Base-by-base conservation (phyloP, 2,797 vertebrate genomes). In the Atherinosoma microstoma region DNA sequence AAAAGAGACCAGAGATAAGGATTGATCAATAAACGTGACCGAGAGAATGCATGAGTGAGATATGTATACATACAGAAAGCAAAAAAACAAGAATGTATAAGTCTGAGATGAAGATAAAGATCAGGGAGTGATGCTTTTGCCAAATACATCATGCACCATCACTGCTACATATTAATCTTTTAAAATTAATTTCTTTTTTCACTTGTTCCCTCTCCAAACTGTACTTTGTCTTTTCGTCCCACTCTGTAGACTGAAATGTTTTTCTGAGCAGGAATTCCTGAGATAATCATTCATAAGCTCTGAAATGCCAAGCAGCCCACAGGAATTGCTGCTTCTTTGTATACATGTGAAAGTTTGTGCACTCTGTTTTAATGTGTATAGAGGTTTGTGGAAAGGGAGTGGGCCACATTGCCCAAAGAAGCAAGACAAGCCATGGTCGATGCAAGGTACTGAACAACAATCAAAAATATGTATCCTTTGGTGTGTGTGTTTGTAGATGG, bases 111-210 rank as follows among this genome's bases (percentile, higher is more conserved):
- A 63, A 77, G 35, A 61, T 13, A 71, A 42, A 64, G 53, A 84
- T 74, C 56, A 60, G n/a, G n/a, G 59, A 62, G 34, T 60, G 72
- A 80, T 72, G 36, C 38, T 64, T 62, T 51, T 35, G 38, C 32
- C 42, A 59, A 61, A 64, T 6, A 56, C 72, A 80, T 80, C 51
- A 66, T 73, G 51, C 38, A 73, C 73, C 60, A 63, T 62, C 49
- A 84, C 64, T 74, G 66, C 49, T 67, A 38, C 58, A 54, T 67
- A 89, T 92, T 72, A 82, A 92, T 88, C 64, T 88, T 90, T 88
- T 67, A 82, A 72, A 78, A 78, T 47, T 40, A 16, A 22, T 59
- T 76, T 62, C 58, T 27, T 64, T 51, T 64, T 76, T 71, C 36
- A 32, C 57, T 47, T 47, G 18, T 54, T 58, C 59, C 15, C 58